Conservation (phyloP, 2,797 vertebrate species). For the Pangasius sanitwongsei region DNA sequence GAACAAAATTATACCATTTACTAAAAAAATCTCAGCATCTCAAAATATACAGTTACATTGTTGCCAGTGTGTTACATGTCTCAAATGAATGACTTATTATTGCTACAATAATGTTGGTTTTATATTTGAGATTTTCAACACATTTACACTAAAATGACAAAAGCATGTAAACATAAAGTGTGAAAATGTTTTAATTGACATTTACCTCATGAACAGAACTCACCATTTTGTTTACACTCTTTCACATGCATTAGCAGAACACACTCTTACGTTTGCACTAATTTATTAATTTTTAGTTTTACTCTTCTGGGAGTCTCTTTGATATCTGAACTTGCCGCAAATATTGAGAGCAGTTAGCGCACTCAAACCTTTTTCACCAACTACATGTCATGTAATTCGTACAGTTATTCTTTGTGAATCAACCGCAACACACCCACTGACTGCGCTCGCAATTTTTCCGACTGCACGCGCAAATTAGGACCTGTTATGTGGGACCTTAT, state of each 20-base stretch:
- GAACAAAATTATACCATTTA: not conserved
- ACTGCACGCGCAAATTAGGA: constrained; percentile 7
- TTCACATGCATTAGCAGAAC: not conserved
- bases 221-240: not conserved
- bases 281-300: not conserved
- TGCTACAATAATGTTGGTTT: not conserved
- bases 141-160: not conserved
- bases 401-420: not conserved
- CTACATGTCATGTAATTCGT: not conserved
- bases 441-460: not conserved
- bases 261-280: not conserved
- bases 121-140: not conserved
- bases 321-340: not conserved
- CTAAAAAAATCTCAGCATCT: not conserved
- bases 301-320: not conserved
- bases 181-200: not conserved
- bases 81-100: not conserved
- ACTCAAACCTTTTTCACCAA: not conserved
- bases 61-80: not conserved
- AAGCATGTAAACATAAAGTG: not conserved
- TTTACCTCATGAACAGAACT: not conserved
- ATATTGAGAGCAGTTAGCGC: not conserved
- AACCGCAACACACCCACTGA: constrained; percentile 6
- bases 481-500: not conserved
- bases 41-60: not conserved